Base-by-base conservation (phyloP, 2,113 vertebrate genomes). In the Cinclus cinclus region DNA sequence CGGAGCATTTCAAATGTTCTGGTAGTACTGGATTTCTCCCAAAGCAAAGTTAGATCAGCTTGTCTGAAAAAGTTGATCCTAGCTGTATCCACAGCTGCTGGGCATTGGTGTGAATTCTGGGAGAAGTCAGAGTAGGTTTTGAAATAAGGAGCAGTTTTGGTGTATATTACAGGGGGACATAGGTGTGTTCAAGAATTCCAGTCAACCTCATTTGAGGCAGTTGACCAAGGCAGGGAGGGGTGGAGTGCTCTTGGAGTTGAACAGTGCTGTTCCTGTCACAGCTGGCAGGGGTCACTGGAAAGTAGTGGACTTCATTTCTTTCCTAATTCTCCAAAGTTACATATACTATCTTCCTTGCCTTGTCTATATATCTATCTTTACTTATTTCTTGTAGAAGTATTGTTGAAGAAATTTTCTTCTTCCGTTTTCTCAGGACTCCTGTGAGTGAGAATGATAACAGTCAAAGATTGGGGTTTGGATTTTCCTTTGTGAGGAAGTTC, bases 231-330 rank as follows among this genome's bases (percentile, higher is more conserved):
- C 75, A n/a, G 56, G 0, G 8, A 39, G 18, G 41, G 21, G 42
- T 16, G 56, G 47, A 91, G 56, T 0, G 22, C 68, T 67, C 14
- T 37, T 71, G 68, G n/a, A 63, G 16, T 11, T 56, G 65, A 91
- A 11, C 42, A 47, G 3, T 94, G 91, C 80, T 86, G 84, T 97
- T 97, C 94, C 93, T 85, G 52, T 75, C 50, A 25, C 35, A 85
- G 85, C 92, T 97, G 96, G 87, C 83, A 96, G 94, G 90, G 93
- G 91, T 96, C 92, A 93, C 89, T 96, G 92, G 77, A 94, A 96
- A 95, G 80, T 88, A 92, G 56, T 58, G 79, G 89, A 83, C 65
- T 42, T 55, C 8, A 20, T 56, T 87, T 86, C 35, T 89, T 91
- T 92, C 55, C 31, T 56, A n/a, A 15, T 78, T 74, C 33, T 75